Base-by-base conservation (phyloP, 2,797 vertebrate species). In the Sebastes jordani region DNA sequence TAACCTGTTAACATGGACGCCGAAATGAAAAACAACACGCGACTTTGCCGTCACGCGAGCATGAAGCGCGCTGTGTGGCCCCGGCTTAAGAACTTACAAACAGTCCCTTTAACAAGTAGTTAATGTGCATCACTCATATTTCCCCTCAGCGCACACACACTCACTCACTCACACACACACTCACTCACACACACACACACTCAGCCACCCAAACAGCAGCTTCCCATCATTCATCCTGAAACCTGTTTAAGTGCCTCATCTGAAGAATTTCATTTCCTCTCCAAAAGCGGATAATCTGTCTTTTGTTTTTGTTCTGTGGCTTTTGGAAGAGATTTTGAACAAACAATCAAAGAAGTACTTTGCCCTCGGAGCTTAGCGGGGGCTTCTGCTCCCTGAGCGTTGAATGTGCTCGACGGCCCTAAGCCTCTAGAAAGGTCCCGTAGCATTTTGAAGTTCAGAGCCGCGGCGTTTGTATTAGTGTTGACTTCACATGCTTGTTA, bases 321-420 rank as follows among this genome's bases (percentile, higher is more conserved):
- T 86, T 90, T 87, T 11, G 38, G 36, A 61, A 34, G 82, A 88
- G 87, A 89, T 91, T 91, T 84, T 56, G 20, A 75, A 46, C 76
- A 70, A 92, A 90, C 89, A 92, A 90, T 91, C 88, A 90, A 90
- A 88, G 88, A 86, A 86, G 80, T 71, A 79, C 87, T 91, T 91
- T 90, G 71, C n/a, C 82, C 81, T 52, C 8, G 20, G 4, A 70
- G 89, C 85, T 92, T 90, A 91, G 7, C 20, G 5, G 36, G 58
- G 58, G 66, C 85, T 84, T 70, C 75, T 84, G 85, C 62, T 86
- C 80, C 74, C 84, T 1, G 42, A 76, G 85, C 54, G 76, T 11
- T 82, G 80, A 76, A 66, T 78, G 81, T 80, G 81, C 80, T 77
- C 55, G 64, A 27, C 82, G 23, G 60, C 68, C 58, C 52, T 88